phyloP scores from a whole-genome alignment of 2,888 invertebrate genomes.

The Reticulitermes lucifugus region DNA sequence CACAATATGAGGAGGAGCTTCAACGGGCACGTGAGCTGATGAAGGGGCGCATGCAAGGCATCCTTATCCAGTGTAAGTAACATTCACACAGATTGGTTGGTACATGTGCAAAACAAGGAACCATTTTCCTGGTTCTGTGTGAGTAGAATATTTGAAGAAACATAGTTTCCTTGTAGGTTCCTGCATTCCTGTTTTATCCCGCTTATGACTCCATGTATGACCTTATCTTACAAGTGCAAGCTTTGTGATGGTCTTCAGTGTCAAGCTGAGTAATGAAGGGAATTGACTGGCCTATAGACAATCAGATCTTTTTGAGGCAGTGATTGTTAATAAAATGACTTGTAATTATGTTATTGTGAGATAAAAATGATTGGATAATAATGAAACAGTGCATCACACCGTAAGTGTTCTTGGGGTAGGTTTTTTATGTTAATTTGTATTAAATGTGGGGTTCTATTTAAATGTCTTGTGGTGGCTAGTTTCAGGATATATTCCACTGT shows the following conservation, averaged over 20 bases:
- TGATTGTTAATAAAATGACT: too few relatives aligned
- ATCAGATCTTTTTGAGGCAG: background rate
- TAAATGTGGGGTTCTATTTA: too few relatives aligned
- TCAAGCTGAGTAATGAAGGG: background rate
- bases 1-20: slow-evolving; percentile 88
- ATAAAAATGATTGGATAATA: too few relatives aligned
- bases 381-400: too few relatives aligned
- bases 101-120: background rate
- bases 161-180: background rate
- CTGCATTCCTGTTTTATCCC: background rate
- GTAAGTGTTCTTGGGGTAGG: too few relatives aligned
- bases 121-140: background rate
- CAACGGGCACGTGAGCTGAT: slow-evolving; percentile 86
- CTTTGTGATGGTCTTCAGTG: background rate
- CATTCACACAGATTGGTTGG: background rate
- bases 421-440: too few relatives aligned
- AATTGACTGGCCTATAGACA: background rate
- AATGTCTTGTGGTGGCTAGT: too few relatives aligned
- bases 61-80: slow-evolving; percentile 93
- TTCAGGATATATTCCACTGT: too few relatives aligned
- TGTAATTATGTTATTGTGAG: too few relatives aligned
- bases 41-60: slow-evolving; percentile 85
- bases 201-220: background rate
- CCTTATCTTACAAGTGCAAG: background rate
- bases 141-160: background rate